phyloP scores from a whole-genome alignment of 2,113 vertebrate genomes.

The Synodontis membranacea region DNA sequence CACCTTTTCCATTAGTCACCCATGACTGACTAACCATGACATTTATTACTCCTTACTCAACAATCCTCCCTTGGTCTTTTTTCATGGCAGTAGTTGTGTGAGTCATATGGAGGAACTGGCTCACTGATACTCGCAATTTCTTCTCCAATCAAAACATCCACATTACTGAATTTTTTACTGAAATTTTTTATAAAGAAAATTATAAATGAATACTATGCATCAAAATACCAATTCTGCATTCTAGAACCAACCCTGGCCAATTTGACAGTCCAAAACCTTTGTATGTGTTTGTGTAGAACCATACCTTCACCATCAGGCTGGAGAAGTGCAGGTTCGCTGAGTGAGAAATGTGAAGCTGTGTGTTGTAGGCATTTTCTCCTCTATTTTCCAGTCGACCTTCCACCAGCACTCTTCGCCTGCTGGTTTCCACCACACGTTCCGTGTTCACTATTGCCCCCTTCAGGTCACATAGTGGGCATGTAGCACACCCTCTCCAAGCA shows the following conservation, averaged over 20 bases:
- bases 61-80: background rate
- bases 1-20: background rate
- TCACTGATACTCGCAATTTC: background rate
- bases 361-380: constrained; percentile 87
- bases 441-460: constrained; percentile 16
- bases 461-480: constrained; percentile 61
- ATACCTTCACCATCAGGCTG: constrained; percentile 84
- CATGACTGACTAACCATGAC: background rate
- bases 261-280: background rate
- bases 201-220: background rate
- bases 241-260: background rate
- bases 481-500: constrained; percentile 55
- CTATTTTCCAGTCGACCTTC: constrained; percentile 81
- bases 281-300: background rate
- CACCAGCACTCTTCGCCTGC: constrained; percentile 77
- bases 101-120: background rate
- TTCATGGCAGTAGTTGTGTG: background rate
- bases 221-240: background rate
- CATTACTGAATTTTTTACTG: background rate
- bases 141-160: background rate
- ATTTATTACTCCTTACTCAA: background rate
- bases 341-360: constrained; percentile 80
- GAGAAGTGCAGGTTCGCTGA: constrained; percentile 88
- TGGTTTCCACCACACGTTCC: constrained; percentile 75
- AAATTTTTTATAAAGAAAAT: no score